Percentiles rank a stretch among this genome's conserved stretches.
Conservation (phyloP, 2,113 vertebrate genomes). For the Tragelaphus strepsiceros region DNA sequence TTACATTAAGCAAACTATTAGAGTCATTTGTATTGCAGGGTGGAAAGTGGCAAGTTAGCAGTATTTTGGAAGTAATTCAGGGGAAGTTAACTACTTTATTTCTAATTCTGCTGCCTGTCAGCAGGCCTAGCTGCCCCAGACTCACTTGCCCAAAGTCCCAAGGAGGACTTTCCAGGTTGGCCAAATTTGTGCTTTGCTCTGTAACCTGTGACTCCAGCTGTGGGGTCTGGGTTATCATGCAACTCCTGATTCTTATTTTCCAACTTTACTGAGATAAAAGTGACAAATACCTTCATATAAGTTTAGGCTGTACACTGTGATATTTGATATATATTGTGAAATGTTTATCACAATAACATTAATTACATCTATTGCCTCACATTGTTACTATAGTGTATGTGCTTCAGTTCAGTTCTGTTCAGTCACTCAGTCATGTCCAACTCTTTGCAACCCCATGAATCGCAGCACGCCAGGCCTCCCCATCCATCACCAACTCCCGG, state of each 20-base stretch:
- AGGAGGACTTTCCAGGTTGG: background rate
- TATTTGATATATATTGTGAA: background rate
- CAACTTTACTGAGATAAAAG: background rate
- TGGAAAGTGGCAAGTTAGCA: background rate
- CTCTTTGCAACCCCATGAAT: too few relatives aligned
- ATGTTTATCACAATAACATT: background rate
- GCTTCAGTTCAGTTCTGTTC: background rate
- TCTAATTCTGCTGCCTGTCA: background rate
- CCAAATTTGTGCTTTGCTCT: background rate
- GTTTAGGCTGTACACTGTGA: background rate
- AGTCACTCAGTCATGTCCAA: rapidly evolving
- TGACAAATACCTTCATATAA: background rate
- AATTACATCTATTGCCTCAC: background rate
- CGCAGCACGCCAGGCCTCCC: rapidly evolving
- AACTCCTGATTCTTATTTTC: background rate
- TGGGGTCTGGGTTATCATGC: background rate
- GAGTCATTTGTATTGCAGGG: background rate
- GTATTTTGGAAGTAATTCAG: background rate
- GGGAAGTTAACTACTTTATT: background rate
- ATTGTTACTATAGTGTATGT: background rate
- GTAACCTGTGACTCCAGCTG: background rate
- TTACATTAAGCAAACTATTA: background rate
- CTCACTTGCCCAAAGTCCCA: background rate
- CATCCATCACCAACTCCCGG: rapidly evolving
- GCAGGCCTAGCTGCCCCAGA: background rate